Conservation (phyloP, 1,140 invertebrate genomes). For the Agrypnia vestita region DNA sequence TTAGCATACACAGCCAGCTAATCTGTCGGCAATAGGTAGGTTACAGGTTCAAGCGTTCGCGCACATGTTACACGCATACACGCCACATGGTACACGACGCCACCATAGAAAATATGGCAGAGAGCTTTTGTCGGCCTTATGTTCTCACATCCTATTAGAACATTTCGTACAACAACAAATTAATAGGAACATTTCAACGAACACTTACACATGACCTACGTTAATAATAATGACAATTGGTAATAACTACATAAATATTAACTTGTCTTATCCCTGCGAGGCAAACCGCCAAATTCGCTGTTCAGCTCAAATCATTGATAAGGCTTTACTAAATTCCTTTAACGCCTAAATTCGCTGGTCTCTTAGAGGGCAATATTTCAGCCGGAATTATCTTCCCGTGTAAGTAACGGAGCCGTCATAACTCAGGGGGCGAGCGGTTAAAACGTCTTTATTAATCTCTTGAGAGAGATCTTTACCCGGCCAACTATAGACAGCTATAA, state of each 20-base stretch:
- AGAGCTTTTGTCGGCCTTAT: too few relatives aligned
- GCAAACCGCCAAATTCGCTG: neutral
- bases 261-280: neutral
- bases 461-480: conserved; percentile 57
- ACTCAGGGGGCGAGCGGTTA: conserved; percentile 54
- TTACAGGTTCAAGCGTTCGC: too few relatives aligned
- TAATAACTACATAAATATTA: neutral
- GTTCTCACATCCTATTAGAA: too few relatives aligned
- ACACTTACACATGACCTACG: too few relatives aligned
- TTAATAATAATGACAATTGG: too few relatives aligned
- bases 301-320: conserved; percentile 14
- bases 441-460: conserved; percentile 61
- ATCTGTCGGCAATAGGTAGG: too few relatives aligned
- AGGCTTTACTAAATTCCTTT: conserved; percentile 38
- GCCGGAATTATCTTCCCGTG: conserved; percentile 50
- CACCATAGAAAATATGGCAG: too few relatives aligned
- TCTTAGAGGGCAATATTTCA: conserved; percentile 47
- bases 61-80: too few relatives aligned
- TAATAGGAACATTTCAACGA: too few relatives aligned
- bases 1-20: too few relatives aligned
- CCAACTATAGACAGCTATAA: conserved; percentile 8
- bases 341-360: conserved; percentile 34
- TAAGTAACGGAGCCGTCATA: conserved; percentile 53
- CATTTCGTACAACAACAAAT: too few relatives aligned
- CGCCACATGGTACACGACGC: too few relatives aligned